Evolutionary conservation across 2,888 invertebrate genomes (phyloP).

Genomic region (Digitonthophagus gazella): DNA sequence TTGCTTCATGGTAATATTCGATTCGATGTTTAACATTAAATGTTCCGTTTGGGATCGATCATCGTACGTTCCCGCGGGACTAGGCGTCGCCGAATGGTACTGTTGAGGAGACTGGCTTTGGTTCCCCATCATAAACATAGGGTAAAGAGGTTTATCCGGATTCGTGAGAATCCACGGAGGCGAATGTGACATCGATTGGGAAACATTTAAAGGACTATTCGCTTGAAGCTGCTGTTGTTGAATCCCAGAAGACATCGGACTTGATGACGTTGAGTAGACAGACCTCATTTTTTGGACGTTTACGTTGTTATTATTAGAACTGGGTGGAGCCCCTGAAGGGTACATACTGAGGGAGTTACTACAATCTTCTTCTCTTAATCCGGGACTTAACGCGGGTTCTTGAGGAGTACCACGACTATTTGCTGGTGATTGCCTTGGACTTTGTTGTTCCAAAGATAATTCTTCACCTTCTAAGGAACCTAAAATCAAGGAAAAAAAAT

Average conservation of each 20-base stretch:
- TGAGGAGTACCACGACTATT: conserved; percentile 55
- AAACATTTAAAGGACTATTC: conserved; percentile 48
- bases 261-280: conserved; percentile 68
- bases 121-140: conserved; percentile 64
- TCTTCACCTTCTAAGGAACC: conserved; percentile 80
- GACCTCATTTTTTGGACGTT: conserved; percentile 39
- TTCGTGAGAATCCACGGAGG: conserved; percentile 73
- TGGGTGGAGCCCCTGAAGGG: conserved; percentile 48
- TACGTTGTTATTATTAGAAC: conserved; percentile 41
- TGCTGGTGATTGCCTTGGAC: conserved; percentile 45
- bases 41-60: conserved; percentile 64
- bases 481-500: conserved; percentile 49
- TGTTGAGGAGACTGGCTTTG: conserved; percentile 58
- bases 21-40: conserved; percentile 61
- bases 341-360: conserved; percentile 68
- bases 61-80: conserved; percentile 61
- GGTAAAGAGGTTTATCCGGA: conserved; percentile 65
- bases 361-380: conserved; percentile 70
- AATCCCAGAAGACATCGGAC: conserved; percentile 51
- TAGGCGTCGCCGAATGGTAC: conserved; percentile 52
- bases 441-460: conserved; percentile 64
- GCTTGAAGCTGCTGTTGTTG: conserved; percentile 47
- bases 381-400: conserved; percentile 58
- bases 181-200: conserved; percentile 54
- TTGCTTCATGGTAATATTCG: conserved; percentile 59